A percentile compares a stretch with the other conserved stretches of the same genome.
phyloP scores from a whole-genome alignment of 2,797 vertebrate species.

The Gymnoscopelus microlampas region DNA sequence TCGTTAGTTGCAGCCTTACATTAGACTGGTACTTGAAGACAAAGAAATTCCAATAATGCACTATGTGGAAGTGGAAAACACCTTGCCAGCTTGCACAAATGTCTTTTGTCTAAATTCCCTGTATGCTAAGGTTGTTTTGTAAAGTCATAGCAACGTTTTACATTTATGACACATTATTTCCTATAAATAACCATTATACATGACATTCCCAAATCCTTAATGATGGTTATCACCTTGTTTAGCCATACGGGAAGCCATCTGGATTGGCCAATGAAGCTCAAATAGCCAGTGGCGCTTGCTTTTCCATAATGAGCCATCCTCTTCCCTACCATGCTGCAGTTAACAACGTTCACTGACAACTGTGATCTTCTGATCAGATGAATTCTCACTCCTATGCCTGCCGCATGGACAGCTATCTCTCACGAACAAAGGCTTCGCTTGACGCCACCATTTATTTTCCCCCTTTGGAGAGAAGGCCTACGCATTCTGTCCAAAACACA shows the following conservation, averaged over 20 bases:
- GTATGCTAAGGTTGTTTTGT: not conserved
- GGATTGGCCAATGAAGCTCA: constrained; percentile 43
- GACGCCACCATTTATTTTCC: constrained; percentile 44
- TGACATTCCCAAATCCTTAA: constrained; percentile 23
- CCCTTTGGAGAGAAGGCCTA: constrained; percentile 48
- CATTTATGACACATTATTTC: not conserved
- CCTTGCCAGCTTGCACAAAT: no score
- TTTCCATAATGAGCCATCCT: constrained; percentile 69
- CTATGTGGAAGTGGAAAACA: no score
- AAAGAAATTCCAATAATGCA: constrained; percentile 40
- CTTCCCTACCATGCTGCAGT: constrained; percentile 49
- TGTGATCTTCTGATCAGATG: constrained; percentile 67
- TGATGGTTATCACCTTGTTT: constrained; percentile 38
- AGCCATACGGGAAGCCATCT: constrained; percentile 56
- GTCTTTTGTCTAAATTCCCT: no score
- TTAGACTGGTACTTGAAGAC: constrained; percentile 4
- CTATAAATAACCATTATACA: not conserved
- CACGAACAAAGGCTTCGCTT: constrained; percentile 46
- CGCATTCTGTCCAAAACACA: constrained; percentile 35
- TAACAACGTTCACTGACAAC: constrained; percentile 71
- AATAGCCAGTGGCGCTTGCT: constrained; percentile 41
- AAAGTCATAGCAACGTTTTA: constrained; percentile 20
- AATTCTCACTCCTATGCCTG: constrained; percentile 50
- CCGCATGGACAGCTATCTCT: constrained; percentile 53
- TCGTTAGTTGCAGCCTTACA: no score